Conservation (phyloP, 2,888 invertebrate species). For the Netelia virgata region DNA sequence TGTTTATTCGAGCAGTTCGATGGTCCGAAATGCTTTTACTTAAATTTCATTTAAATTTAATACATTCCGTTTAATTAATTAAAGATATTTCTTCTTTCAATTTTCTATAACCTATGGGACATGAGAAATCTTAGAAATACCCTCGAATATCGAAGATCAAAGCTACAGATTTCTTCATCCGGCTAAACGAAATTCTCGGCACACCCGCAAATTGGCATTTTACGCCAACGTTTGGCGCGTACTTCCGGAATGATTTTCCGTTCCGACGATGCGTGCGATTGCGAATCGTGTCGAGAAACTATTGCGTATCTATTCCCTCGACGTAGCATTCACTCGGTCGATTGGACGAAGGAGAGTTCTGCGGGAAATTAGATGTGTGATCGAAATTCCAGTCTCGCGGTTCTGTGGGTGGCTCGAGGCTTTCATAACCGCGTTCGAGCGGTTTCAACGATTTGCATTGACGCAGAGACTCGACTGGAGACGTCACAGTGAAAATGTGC, state of each 20-base stretch:
- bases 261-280: slow-evolving; percentile 31
- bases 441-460: background rate
- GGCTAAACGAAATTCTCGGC: slow-evolving; percentile 28
- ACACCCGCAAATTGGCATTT: background rate
- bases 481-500: slow-evolving; percentile 18
- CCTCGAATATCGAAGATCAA: slow-evolving; percentile 3
- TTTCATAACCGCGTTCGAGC: slow-evolving; percentile 37
- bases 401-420: slow-evolving; percentile 7
- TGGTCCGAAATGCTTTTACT: background rate
- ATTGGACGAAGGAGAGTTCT: slow-evolving; percentile 30
- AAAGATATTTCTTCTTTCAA: too few species aligned
- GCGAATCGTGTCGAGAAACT: slow-evolving; percentile 31
- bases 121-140: too few species aligned
- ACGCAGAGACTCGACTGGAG: slow-evolving; percentile 6
- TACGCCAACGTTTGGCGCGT: background rate
- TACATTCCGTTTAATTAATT: background rate
- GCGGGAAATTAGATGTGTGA: slow-evolving; percentile 59
- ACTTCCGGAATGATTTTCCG: slow-evolving; percentile 36
- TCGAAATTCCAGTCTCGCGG: slow-evolving; percentile 37
- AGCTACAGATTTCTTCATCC: background rate
- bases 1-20: too few species aligned
- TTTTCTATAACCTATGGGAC: too few species aligned
- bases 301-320: slow-evolving; percentile 35
- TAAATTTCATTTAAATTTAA: background rate
- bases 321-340: slow-evolving; percentile 42